phyloP scores from a whole-genome alignment of 1,140 invertebrate species.

The Euglossa dilemma region DNA sequence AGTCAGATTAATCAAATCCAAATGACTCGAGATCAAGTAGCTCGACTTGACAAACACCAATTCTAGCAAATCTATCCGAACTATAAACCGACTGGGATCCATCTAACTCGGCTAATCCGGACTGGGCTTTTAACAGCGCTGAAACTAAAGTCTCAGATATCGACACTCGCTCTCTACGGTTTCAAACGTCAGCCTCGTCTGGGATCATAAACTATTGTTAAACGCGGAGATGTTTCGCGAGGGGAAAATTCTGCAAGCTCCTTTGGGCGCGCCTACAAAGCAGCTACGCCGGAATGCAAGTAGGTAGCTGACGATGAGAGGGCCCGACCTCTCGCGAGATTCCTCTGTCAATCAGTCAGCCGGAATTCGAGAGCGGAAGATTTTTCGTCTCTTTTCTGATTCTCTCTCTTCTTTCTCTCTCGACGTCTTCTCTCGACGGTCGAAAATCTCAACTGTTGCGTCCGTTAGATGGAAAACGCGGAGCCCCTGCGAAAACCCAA shows the following conservation, averaged over 20 bases:
- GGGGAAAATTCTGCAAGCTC: constrained; percentile 2
- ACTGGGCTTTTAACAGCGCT: no score
- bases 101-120: no score
- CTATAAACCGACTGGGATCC: no score
- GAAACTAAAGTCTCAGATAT: no score
- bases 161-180: no score
- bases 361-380: constrained; percentile 30
- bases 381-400: not conserved
- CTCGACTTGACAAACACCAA: no score
- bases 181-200: not conserved
- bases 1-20: no score
- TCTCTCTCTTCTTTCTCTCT: not conserved
- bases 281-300: not conserved
- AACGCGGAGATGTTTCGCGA: not conserved
- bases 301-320: constrained; percentile 31
- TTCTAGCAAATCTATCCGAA: no score
- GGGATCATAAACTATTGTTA: constrained; percentile 5
- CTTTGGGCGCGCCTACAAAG: not conserved
- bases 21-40: no score
- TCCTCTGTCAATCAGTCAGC: constrained; percentile 34
- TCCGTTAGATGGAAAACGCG: constrained; percentile 6
- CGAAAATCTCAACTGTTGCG: constrained; percentile 42
- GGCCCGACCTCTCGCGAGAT: not conserved
- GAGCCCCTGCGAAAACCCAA: constrained; percentile 31
- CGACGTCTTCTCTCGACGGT: not conserved